Percentiles rank a stretch among this genome's conserved stretches.
phyloP scores from a whole-genome alignment of 2,797 vertebrate genomes.

The Orientallactaga sibirica region DNA sequence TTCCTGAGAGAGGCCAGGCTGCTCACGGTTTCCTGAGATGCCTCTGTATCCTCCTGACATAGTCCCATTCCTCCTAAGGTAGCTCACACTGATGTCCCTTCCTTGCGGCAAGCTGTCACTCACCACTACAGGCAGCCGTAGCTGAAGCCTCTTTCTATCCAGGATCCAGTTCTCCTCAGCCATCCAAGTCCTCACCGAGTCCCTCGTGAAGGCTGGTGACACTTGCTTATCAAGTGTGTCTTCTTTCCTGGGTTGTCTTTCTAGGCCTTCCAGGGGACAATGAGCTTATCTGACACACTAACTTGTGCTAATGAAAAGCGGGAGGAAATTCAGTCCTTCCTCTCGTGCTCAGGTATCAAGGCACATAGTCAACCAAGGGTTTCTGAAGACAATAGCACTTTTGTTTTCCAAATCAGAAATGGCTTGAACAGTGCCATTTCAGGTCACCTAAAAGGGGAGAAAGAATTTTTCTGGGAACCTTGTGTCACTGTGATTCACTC shows the following conservation, averaged over 20 bases:
- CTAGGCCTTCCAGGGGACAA: not conserved
- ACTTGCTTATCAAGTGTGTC: not conserved
- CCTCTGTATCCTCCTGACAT: not conserved
- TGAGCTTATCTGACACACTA: conserved; percentile 5
- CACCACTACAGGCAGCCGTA: not conserved
- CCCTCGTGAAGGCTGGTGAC: not conserved
- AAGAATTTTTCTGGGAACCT: conserved; percentile 15
- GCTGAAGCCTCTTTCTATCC: not conserved
- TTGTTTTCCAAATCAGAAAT: conserved; percentile 57
- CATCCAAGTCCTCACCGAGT: not conserved
- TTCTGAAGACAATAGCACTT: conserved; percentile 44
- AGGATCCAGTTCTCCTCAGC: not conserved
- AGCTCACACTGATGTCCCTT: not conserved
- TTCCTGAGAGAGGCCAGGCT: not conserved
- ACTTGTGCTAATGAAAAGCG: not conserved
- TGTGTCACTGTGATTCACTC: not conserved
- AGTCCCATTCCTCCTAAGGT: not conserved
- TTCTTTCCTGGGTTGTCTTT: not conserved
- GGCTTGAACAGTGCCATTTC: conserved; percentile 2
- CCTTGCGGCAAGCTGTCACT: not conserved
- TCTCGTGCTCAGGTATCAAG: not conserved
- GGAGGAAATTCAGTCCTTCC: not conserved
- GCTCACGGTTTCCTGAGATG: not conserved
- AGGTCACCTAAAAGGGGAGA: conserved; percentile 37
- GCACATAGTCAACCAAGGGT: not conserved